Evolutionary conservation across 2,888 invertebrate species (phyloP), one percentile per base, ranked within the genome.

Genomic region (Drosophila nigritarsus): DNA sequence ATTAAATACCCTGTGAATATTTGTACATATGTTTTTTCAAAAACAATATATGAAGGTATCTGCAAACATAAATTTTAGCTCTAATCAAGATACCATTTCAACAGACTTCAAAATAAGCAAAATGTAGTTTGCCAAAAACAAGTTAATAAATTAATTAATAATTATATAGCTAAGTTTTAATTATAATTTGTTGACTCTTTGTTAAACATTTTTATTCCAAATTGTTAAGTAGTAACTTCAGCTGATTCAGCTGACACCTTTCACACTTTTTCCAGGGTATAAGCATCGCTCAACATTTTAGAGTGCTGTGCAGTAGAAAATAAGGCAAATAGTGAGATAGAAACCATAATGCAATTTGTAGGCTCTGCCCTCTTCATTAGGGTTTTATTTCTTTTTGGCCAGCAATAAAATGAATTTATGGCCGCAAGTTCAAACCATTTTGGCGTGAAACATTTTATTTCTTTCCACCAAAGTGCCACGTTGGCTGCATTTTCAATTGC

Each of bases 401-500:
- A 50, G 15, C 78, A 63, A 75, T 72, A 80, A 71, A 75, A 73
- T 30, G 67, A 87, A 85, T 85, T 89, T 89, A 85, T 85, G 74
- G 89, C 82, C 73, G 73, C 75, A 79, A 84, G 85, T 89, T 87
- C 85, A 89, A 89, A 87, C 71, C 72, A 75, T 78, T 87, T 76
- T 65, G 65, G 48, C 50, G 64, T 49, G 58, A 60, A 72, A 34
- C 75, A 77, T 73, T 86, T 72, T 59, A 73, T 60, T 65, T 51
- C 11, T 42, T 36, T 34, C 49, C 34, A 38, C 67, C 40, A 53
- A 66, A 71, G 76, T 74, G 73, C 65, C 55, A 78, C 76, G 77
- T 60, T 65, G 50, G 65, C 78, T 80, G 90, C 90, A 88, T 88
- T 90, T 89, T 83, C 88, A 88, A 87, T 88, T 88, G 88, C 86